phyloP scores from a whole-genome alignment of 2,113 vertebrate species.

The Tricholaema leucomelas region DNA sequence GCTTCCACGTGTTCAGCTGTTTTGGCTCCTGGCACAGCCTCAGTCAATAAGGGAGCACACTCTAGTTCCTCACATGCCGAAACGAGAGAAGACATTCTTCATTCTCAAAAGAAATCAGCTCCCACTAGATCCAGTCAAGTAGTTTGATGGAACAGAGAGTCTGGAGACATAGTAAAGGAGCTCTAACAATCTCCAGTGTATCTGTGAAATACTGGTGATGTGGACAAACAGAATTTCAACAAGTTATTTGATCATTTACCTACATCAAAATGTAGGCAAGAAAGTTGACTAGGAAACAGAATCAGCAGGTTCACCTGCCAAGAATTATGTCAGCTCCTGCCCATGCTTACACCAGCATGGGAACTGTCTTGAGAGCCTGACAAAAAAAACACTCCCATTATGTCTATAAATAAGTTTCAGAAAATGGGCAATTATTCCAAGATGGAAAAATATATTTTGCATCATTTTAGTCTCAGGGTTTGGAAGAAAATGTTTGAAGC shows the following conservation, averaged over 20 bases:
- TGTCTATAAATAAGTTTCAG: background rate
- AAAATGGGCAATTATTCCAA: background rate
- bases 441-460: background rate
- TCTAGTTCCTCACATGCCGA: slow-evolving; percentile 62
- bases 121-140: background rate
- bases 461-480: background rate
- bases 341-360: background rate
- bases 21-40: slow-evolving; percentile 61
- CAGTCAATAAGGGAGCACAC: slow-evolving; percentile 31
- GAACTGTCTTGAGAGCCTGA: background rate
- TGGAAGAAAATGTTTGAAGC: background rate
- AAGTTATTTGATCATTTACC: background rate
- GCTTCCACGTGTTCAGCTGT: slow-evolving; percentile 57
- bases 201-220: background rate
- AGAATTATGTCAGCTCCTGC: background rate
- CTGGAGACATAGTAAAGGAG: background rate
- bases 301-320: background rate
- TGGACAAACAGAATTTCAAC: background rate
- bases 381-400: background rate
- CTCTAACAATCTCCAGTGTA: background rate
- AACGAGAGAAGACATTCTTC: slow-evolving; percentile 40
- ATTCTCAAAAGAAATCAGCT: slow-evolving; percentile 14
- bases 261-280: background rate
- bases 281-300: background rate
- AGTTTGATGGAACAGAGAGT: background rate